Evolutionary conservation across 1,140 invertebrate genomes (phyloP), one percentile per base, ranked within the genome.

Genomic region (Reticulitermes speratus): DNA sequence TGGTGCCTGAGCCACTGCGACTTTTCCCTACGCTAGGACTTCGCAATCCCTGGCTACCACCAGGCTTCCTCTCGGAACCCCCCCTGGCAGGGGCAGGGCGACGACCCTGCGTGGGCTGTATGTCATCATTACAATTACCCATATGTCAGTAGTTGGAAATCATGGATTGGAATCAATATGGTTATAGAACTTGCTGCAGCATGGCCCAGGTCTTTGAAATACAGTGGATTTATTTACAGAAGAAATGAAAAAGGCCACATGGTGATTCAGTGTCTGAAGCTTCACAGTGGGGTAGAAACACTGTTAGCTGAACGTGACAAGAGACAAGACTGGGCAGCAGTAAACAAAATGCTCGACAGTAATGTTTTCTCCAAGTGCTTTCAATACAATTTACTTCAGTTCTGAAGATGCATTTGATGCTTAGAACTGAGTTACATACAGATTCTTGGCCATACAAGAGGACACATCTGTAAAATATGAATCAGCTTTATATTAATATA

Each of bases 1-100:
- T 87, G 32, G 83, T 52, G 45, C 75, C 84, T 81, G 86, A 69
- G 48, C 48, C 59, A 84, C 83, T 84, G 84, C 86, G 86, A 75
- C 86, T 84, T 84, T 87, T 87, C 83, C 86, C 86, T 87, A 87
- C 69, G 69, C 82, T 83, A 86, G 86, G 82, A 86, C 82, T 82
- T 55, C 86, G 48, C 75, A 83, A 83, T n/a, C 86, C 86, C 84
- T 87, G 86, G 65, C 65, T 75, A 75, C 86, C 69, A 75, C 86
- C 69, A 75, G 83, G 81, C 84, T 87, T 85, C 59, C 86, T 84
- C 75, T 87, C 84, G 23, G 55, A 65, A 85, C 75, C 83, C 84
- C 75, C 83, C 84, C 86, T 55, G 59, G 75, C 86, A 82, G 52
- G 32, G 86, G 81, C 75, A 82, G 45, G 38, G 52, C 82, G 52